Evolutionary conservation across 2,888 invertebrate species (phyloP).

Genomic region (Argyra leucocephala): DNA sequence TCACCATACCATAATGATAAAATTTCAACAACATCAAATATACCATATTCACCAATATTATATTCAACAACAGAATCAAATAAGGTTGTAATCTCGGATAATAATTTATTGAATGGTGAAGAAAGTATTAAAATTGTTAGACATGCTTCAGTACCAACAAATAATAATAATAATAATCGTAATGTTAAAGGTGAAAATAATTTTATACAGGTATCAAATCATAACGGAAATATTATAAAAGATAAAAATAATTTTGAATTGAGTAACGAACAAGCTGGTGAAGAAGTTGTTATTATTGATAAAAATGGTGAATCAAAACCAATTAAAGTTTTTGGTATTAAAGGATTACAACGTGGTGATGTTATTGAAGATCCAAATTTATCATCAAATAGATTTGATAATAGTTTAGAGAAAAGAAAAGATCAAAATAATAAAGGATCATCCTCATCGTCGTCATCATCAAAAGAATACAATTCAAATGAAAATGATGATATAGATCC

Average conservation of each 20-base stretch:
- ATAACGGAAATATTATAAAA: not conserved
- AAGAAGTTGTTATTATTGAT: conserved; percentile 24
- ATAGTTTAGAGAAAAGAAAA: not conserved
- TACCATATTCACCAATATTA: conserved; percentile 12
- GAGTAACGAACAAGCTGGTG: conserved; percentile 17
- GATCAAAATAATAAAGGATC: not conserved
- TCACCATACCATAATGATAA: not conserved
- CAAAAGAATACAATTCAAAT: not conserved
- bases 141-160: conserved; percentile 14
- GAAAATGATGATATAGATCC: conserved; percentile 21
- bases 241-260: not conserved
- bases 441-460: not conserved
- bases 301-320: conserved; percentile 23
- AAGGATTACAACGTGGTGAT: conserved; percentile 42
- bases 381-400: conserved; percentile 1
- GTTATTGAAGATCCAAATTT: conserved; percentile 20
- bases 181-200: not conserved
- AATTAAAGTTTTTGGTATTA: conserved; percentile 44
- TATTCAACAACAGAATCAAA: conserved; percentile 14
- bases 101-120: conserved; percentile 19
- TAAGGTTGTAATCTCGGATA: conserved; percentile 19
- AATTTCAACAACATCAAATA: conserved; percentile 2
- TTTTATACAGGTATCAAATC: not conserved
- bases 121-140: conserved; percentile 20
- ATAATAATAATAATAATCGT: not conserved